phyloP scores from a whole-genome alignment of 2,797 vertebrate genomes.

The Typhlichthys subterraneus region DNA sequence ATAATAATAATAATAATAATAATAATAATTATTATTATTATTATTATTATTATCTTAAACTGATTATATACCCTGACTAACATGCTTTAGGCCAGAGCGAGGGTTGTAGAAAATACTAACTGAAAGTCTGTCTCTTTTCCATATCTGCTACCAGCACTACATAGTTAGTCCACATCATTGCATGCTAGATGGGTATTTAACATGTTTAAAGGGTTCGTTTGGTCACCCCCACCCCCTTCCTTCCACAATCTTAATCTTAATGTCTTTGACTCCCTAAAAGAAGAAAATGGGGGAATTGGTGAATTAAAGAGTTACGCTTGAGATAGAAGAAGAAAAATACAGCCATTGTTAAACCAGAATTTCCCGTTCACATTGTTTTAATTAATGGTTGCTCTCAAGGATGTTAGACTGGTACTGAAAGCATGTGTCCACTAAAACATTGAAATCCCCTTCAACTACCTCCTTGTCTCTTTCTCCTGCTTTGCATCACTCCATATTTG shows the following conservation, averaged over 20 bases:
- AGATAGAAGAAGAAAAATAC: slow-evolving; percentile 55
- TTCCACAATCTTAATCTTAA: not conserved
- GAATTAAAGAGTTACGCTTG: slow-evolving; percentile 33
- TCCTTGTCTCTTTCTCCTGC: slow-evolving; percentile 14
- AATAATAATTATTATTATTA: too few relatives aligned
- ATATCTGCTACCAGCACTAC: not conserved
- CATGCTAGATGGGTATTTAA: slow-evolving; percentile 1
- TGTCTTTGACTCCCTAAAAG: slow-evolving; percentile 24
- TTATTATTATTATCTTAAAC: too few relatives aligned
- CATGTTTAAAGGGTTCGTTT: not conserved
- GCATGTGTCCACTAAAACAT: slow-evolving; percentile 76
- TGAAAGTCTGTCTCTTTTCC: too few relatives aligned
- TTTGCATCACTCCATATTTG: slow-evolving; percentile 23
- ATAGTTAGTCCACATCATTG: not conserved
- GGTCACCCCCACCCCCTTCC: not conserved
- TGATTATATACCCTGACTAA: too few relatives aligned
- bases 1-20: too few relatives aligned
- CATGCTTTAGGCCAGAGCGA: too few relatives aligned
- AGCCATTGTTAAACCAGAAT: slow-evolving; percentile 68
- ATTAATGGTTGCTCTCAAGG: slow-evolving; percentile 71
- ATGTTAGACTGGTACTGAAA: slow-evolving; percentile 67
- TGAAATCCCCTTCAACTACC: slow-evolving; percentile 45
- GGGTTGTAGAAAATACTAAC: too few relatives aligned
- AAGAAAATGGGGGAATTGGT: slow-evolving; percentile 23
- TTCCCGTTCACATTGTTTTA: slow-evolving; percentile 76